Evolutionary conservation across 2,113 vertebrate genomes (phyloP).

Genomic region (human (Homo sapiens)): GRCh38 chr15:48296001-48296500

Average conservation of each 20-base stretch:
- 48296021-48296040: background rate
- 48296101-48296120: background rate
- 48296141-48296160: background rate
- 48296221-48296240: conserved; percentile 19
- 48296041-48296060: background rate
- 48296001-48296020: background rate
- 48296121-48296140: background rate
- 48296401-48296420: conserved; percentile 24
- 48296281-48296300: background rate
- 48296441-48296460: conserved; percentile 54
- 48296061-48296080: background rate
- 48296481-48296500: conserved; percentile 57
- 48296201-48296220: background rate
- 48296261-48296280: background rate
- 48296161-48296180: background rate
- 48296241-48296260: background rate
- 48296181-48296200: background rate
- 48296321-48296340: background rate
- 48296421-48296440: conserved; percentile 52
- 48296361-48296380: conserved; percentile 58
- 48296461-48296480: conserved; percentile 51
- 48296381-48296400: conserved; percentile 54
- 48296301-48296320: conserved; percentile 8
- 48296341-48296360: background rate
- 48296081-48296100: background rate